Percentiles rank a stretch among this genome's conserved stretches.
Evolutionary conservation across 2,113 vertebrate genomes (phyloP).

Genomic region (Aix galericulata): DNA sequence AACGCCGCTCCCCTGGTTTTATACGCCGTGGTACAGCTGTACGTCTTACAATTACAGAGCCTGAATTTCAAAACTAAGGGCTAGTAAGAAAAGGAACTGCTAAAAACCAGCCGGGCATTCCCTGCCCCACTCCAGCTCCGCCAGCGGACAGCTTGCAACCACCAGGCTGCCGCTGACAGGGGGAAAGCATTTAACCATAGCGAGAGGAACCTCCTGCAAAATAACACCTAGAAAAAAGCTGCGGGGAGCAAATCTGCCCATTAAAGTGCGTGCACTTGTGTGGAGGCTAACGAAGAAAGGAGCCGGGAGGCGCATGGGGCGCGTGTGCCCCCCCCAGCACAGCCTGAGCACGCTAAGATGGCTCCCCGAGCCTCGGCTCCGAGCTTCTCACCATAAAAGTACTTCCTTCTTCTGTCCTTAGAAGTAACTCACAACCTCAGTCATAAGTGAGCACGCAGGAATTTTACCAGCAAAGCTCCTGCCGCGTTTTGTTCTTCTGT

Average conservation of each 20-base stretch:
- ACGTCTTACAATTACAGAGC: neutral
- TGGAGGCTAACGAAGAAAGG: neutral
- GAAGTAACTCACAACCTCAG: neutral
- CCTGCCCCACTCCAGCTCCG: neutral
- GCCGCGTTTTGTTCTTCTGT: neutral
- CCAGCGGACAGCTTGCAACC: neutral
- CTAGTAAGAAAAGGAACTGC: neutral
- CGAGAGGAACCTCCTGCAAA: neutral
- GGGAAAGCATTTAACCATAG: neutral
- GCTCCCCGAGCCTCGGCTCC: neutral
- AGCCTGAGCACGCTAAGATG: neutral
- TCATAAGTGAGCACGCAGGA: fast-evolving
- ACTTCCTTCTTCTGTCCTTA: conserved; percentile 6
- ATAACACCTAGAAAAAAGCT: neutral
- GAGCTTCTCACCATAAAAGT: neutral
- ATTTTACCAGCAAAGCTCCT: neutral
- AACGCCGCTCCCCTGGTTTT: neutral
- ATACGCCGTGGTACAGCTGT: neutral
- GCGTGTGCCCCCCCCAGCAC: neutral
- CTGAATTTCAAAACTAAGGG: neutral
- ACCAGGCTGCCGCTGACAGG: neutral
- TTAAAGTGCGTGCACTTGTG: neutral
- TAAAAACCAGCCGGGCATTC: neutral
- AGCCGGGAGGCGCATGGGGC: neutral
- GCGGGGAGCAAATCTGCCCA: neutral